Evolutionary conservation across 2,888 invertebrate genomes (phyloP).

Genomic region (Tuta absoluta): DNA sequence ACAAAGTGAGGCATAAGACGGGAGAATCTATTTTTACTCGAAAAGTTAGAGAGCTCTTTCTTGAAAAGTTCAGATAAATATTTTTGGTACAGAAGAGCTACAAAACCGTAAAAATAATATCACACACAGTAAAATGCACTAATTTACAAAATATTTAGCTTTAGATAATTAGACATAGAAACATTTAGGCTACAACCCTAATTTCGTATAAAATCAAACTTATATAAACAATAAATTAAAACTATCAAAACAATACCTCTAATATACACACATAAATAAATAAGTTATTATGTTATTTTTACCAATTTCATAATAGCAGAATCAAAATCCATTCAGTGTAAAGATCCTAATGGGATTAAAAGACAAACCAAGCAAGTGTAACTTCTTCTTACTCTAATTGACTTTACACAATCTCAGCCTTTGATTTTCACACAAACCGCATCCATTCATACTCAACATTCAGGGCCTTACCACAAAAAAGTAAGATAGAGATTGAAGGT

Average conservation of each 20-base stretch:
- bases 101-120: not conserved
- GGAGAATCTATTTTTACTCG: no score
- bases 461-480: no score
- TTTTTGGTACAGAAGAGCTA: not conserved
- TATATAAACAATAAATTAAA: constrained; percentile 29
- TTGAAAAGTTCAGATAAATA: not conserved
- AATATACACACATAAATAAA: constrained; percentile 32
- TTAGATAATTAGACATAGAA: constrained; percentile 15
- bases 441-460: not conserved
- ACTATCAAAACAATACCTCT: constrained; percentile 30
- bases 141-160: not conserved
- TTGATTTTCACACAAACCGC: not conserved
- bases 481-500: no score
- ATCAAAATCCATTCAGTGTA: no score
- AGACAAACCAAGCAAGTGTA: not conserved
- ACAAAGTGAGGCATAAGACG: no score
- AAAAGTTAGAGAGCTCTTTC: not conserved
- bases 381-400: constrained; percentile 13
- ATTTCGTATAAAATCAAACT: constrained; percentile 25
- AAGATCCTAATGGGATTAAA: not conserved
- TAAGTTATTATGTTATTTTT: not conserved
- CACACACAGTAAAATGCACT: constrained; percentile 6
- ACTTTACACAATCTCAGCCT: constrained; percentile 19
- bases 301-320: not conserved
- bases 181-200: constrained; percentile 24